These are phyloP conservation scores for Formica selysi DNA, from an alignment of 1,140 invertebrate species.

Conservation along the genomic window DNA sequence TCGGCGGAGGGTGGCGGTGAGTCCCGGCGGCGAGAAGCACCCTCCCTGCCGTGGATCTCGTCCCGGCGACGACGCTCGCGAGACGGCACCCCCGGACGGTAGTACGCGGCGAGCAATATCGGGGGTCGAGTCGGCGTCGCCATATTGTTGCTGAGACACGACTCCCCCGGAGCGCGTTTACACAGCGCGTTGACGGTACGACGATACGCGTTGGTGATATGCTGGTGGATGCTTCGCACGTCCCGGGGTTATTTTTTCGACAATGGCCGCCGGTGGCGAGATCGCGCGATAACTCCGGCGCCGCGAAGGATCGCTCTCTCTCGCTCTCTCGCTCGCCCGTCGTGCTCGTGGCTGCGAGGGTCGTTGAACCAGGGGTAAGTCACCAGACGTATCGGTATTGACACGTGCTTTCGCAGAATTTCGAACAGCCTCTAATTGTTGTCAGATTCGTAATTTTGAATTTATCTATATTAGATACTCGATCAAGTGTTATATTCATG, in stretches of 20 bases:
- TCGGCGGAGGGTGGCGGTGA: constrained; percentile 36
- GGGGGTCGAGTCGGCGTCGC: constrained; percentile 27
- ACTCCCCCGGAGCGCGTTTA: constrained; percentile 5
- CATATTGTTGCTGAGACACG: constrained; percentile 31
- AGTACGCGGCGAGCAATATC: constrained; percentile 11
- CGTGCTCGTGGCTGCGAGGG: constrained; percentile 52
- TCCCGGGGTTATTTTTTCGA: constrained; percentile 50
- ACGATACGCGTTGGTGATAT: constrained; percentile 25
- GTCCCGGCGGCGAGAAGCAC: constrained; percentile 30
- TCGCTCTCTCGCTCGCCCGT: constrained; percentile 31
- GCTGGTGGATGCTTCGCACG: constrained; percentile 6
- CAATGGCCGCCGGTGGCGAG: constrained; percentile 62
- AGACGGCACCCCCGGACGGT: not conserved
- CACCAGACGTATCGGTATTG: constrained; percentile 49
- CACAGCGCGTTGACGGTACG: not conserved
- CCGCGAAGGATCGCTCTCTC: not conserved
- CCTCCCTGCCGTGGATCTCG: constrained; percentile 4
- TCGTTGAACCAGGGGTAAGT: constrained; percentile 76
- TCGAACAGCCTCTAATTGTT: not conserved
- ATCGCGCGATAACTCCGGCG: constrained; percentile 45
- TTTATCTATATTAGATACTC: not conserved
- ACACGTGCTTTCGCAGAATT: constrained; percentile 63
- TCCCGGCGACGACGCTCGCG: constrained; percentile 26
- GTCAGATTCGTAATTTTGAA: not conserved
- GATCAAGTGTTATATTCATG: not conserved